phyloP scores from a whole-genome alignment of 2,113 vertebrate genomes.

The Dunckerocampus dactyliophorus region DNA sequence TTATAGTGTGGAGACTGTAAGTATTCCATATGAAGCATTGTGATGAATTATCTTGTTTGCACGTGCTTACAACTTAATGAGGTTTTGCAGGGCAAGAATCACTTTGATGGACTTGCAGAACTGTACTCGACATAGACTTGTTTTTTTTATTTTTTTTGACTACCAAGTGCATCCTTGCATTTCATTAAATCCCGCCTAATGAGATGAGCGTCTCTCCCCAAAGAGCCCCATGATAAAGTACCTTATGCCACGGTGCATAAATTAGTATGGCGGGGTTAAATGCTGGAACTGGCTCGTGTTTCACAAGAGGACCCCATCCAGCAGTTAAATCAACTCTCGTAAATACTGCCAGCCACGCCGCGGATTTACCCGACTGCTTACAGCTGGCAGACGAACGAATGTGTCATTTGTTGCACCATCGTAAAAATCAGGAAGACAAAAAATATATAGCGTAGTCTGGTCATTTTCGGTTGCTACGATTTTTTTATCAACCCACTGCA shows the following conservation, averaged over 20 bases:
- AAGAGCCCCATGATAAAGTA: constrained; percentile 96
- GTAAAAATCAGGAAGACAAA: no score
- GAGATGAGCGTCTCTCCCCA: constrained; percentile 98
- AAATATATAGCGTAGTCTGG: no score
- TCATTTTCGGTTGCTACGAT: no score
- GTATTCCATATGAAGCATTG: constrained; percentile 10
- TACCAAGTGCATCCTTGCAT: constrained; percentile 99
- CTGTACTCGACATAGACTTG: constrained; percentile 84
- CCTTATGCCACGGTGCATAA: constrained; percentile 92
- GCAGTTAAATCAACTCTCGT: constrained; percentile 97
- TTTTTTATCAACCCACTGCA: no score
- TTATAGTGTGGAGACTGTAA: constrained; percentile 8
- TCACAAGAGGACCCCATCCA: constrained; percentile 96
- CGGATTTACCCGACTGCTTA: constrained; percentile 75
- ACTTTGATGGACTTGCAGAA: constrained; percentile 8
- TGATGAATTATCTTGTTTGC: constrained; percentile 16
- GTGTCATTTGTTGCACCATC: constrained; percentile 25
- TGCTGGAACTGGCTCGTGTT: constrained; percentile 99
- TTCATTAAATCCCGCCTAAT: constrained; percentile 99
- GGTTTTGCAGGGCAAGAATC: background rate
- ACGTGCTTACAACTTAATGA: background rate
- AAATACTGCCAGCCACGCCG: constrained; percentile 92
- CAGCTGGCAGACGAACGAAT: constrained; percentile 33
- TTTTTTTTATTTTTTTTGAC: constrained; percentile 91
- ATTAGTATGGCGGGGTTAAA: constrained; percentile 99